A percentile compares a stretch with the other conserved stretches of the same genome.
These are phyloP conservation scores for Zaprionus bogoriensis DNA, from an alignment of 2,888 invertebrate species.

Conservation along the genomic window DNA sequence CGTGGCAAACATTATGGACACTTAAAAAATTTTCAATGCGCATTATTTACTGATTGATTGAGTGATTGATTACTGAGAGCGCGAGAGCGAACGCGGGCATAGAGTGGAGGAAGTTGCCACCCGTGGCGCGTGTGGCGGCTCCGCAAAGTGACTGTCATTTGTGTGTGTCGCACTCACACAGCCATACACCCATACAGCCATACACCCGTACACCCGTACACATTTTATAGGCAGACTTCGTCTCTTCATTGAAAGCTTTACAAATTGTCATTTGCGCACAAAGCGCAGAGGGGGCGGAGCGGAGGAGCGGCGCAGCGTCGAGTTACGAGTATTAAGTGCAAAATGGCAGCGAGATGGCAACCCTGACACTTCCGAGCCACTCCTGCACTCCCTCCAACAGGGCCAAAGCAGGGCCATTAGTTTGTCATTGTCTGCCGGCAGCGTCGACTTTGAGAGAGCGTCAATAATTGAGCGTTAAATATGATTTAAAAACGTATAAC, in stretches of 20 bases:
- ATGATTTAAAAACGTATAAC: slow-evolving; percentile 64
- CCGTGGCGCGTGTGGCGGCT: neutral
- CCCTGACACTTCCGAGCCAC: slow-evolving; percentile 10
- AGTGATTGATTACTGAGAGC: slow-evolving; percentile 67
- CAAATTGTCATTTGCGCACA: slow-evolving; percentile 73
- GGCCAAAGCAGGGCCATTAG: slow-evolving; percentile 51
- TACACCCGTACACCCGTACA: neutral
- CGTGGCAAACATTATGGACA: slow-evolving; percentile 69
- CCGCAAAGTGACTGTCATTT: slow-evolving; percentile 57
- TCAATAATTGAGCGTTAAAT: slow-evolving; percentile 77
- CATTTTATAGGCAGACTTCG: neutral
- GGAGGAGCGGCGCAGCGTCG: slow-evolving; percentile 22
- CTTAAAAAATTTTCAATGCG: slow-evolving; percentile 76
- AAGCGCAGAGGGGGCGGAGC: slow-evolving; percentile 11
- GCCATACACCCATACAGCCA: slow-evolving; percentile 1
- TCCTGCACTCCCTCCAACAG: neutral
- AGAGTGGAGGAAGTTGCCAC: neutral
- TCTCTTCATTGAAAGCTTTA: slow-evolving; percentile 65
- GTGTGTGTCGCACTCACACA: too few relatives aligned
- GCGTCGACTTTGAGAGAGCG: slow-evolving; percentile 59
- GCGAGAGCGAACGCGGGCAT: neutral
- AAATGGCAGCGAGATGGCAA: slow-evolving; percentile 48
- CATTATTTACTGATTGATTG: slow-evolving; percentile 78
- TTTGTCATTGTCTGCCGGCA: slow-evolving; percentile 73
- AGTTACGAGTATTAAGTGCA: slow-evolving; percentile 70